Percentiles rank a stretch among this genome's conserved stretches.
Conservation (phyloP, 2,888 invertebrate genomes). For the Epinotia demarniana region DNA sequence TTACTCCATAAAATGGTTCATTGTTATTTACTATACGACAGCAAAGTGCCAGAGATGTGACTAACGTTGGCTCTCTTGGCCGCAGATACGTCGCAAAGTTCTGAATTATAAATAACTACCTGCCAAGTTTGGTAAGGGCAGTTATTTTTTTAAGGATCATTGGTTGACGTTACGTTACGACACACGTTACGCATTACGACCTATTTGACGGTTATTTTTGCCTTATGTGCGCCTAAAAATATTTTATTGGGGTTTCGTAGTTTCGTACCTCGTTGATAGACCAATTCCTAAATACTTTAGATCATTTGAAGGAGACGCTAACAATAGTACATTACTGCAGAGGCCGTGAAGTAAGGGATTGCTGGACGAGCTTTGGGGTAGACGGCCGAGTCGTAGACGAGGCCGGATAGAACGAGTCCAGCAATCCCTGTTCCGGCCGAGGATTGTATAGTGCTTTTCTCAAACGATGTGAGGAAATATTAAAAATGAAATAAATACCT, state of each 20-base stretch:
- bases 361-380: no score
- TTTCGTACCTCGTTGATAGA: neutral
- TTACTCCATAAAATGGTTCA: constrained; percentile 26
- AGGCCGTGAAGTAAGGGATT: no score
- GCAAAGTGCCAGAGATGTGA: constrained; percentile 27
- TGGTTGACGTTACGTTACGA: constrained; percentile 14
- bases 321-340: no score
- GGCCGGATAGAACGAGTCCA: no score
- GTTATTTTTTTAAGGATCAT: constrained; percentile 14
- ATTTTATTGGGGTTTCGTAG: neutral
- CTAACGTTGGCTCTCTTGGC: constrained; percentile 22
- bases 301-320: no score
- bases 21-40: constrained; percentile 32
- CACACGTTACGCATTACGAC: constrained; percentile 3
- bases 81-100: constrained; percentile 11
- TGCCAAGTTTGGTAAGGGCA: constrained; percentile 27
- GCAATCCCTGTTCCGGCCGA: no score
- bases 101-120: constrained; percentile 42
- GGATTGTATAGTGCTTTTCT: no score
- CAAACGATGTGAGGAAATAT: no score
- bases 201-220: neutral
- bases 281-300: no score
- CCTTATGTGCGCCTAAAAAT: neutral
- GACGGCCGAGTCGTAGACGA: no score
- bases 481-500: no score